A percentile compares a stretch with the other conserved stretches of the same genome.
Evolutionary conservation across 2,113 vertebrate species (phyloP).

Genomic region (Vidua chalybeata): DNA sequence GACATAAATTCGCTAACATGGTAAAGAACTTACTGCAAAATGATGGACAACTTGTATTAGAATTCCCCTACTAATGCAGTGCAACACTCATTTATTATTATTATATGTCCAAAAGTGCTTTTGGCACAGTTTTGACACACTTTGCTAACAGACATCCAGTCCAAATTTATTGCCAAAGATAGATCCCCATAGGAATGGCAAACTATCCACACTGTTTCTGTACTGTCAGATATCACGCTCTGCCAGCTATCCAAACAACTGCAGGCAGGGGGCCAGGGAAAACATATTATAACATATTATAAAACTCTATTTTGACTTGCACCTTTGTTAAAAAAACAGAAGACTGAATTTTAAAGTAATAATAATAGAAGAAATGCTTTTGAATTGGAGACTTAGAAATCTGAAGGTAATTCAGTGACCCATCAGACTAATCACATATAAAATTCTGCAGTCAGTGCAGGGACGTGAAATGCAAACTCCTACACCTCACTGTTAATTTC

Average conservation of each 20-base stretch:
- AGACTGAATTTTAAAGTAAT: slow-evolving; percentile 38
- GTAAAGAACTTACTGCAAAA: slow-evolving; percentile 53
- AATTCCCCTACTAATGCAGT: slow-evolving; percentile 45
- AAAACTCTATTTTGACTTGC: slow-evolving; percentile 52
- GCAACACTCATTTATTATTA: slow-evolving; percentile 61
- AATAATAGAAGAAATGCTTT: slow-evolving; percentile 57
- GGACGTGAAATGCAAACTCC: slow-evolving; percentile 2
- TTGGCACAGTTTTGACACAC: slow-evolving; percentile 58
- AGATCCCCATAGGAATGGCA: slow-evolving; percentile 36
- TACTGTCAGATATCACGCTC: slow-evolving; percentile 13
- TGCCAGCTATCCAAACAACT: slow-evolving; percentile 59
- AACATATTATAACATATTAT: slow-evolving; percentile 54
- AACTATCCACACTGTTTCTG: slow-evolving; percentile 18
- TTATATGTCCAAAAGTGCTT: slow-evolving; percentile 60
- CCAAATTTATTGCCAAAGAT: slow-evolving; percentile 62
- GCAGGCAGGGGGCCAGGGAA: slow-evolving; percentile 50
- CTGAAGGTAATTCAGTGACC: slow-evolving; percentile 32
- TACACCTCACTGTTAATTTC: background rate
- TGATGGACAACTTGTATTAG: slow-evolving; percentile 56
- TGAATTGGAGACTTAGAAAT: slow-evolving; percentile 16
- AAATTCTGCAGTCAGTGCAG: background rate
- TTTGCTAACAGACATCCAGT: slow-evolving; percentile 46
- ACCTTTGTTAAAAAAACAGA: slow-evolving; percentile 42
- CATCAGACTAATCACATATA: slow-evolving; percentile 22
- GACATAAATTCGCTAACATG: slow-evolving; percentile 31